These are phyloP conservation scores for Atta texana DNA, from an alignment of 1,140 invertebrate species.

Conservation along the genomic window DNA sequence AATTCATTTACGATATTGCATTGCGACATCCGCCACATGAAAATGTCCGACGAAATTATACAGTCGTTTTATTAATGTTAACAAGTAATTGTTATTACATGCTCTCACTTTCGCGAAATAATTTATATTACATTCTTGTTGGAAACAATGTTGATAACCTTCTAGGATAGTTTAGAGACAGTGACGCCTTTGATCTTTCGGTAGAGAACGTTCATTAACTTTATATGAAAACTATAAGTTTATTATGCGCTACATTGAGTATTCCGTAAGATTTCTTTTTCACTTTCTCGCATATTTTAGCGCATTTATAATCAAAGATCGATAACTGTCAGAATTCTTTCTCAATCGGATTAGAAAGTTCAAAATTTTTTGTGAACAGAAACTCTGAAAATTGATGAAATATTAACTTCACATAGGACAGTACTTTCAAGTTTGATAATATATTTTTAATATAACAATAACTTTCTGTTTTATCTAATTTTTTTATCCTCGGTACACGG, in stretches of 20 bases:
- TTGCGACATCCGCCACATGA: background rate
- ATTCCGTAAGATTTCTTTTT: conserved; percentile 8
- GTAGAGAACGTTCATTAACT: conserved; percentile 36
- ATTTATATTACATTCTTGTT: conserved; percentile 53
- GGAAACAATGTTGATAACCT: conserved; percentile 45
- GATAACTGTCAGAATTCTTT: conserved; percentile 32
- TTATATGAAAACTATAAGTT: conserved; percentile 40
- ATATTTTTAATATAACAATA: background rate
- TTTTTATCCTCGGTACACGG: background rate
- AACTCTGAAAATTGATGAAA: background rate
- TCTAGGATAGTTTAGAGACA: conserved; percentile 19
- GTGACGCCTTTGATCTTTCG: conserved; percentile 28
- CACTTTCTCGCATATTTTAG: background rate
- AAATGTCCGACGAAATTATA: conserved; percentile 15
- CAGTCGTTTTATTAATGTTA: conserved; percentile 1
- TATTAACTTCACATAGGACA: background rate
- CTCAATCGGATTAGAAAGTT: background rate
- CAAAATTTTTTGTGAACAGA: background rate
- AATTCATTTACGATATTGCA: conserved; percentile 16
- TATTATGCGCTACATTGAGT: conserved; percentile 2
- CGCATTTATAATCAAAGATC: conserved; percentile 26
- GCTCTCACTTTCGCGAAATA: conserved; percentile 24
- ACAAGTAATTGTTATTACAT: conserved; percentile 29
- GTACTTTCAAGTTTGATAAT: background rate
- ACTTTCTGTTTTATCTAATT: background rate